Percentiles rank a stretch among this genome's conserved stretches.
phyloP scores from a whole-genome alignment of 2,888 invertebrate genomes.

The Coelinius sp. region DNA sequence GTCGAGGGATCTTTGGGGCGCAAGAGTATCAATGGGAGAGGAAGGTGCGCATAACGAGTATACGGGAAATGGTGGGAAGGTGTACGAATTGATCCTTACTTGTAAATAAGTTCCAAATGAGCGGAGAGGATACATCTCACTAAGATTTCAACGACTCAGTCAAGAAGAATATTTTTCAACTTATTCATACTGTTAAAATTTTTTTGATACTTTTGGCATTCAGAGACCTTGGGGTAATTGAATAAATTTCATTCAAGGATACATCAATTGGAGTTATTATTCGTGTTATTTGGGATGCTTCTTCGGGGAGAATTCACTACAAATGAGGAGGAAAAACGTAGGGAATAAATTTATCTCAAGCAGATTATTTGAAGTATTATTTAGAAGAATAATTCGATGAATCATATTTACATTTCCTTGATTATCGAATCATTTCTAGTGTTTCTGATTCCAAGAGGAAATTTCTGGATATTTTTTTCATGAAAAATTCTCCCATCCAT shows the following conservation, averaged over 20 bases:
- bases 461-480: too few relatives aligned
- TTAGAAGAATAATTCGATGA: too few relatives aligned
- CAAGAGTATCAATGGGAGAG: neutral
- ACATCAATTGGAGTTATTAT: neutral
- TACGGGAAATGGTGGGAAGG: slow-evolving; percentile 12
- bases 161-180: neutral
- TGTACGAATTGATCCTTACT: slow-evolving; percentile 27
- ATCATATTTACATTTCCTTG: too few relatives aligned
- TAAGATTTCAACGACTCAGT: neutral
- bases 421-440: too few relatives aligned
- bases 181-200: neutral
- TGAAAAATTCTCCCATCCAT: too few relatives aligned
- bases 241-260: neutral
- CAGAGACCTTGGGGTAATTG: neutral
- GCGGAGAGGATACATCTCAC: slow-evolving; percentile 13
- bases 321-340: too few relatives aligned
- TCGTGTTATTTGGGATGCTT: too few relatives aligned
- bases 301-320: too few relatives aligned
- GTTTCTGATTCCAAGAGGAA: too few relatives aligned
- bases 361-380: too few relatives aligned
- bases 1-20: slow-evolving; percentile 1
- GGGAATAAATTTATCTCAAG: too few relatives aligned
- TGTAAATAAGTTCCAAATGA: slow-evolving; percentile 34
- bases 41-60: slow-evolving; percentile 31
- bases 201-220: slow-evolving; percentile 1